phyloP scores from a whole-genome alignment of 2,113 vertebrate genomes.

The Tachuris rubrigastra region DNA sequence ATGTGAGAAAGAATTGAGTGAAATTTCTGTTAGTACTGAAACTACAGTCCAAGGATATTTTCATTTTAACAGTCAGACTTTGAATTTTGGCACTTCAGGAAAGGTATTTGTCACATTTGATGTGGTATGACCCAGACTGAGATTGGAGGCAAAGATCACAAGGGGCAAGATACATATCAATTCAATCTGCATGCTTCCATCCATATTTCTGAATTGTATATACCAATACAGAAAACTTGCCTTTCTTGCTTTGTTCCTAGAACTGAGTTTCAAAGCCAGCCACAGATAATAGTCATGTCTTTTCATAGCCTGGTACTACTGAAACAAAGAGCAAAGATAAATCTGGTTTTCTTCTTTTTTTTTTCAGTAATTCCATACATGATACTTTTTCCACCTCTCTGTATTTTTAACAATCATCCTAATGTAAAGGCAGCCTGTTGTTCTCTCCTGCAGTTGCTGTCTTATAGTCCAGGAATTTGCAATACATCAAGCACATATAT shows the following conservation, averaged over 20 bases:
- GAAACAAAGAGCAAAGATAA: conserved; percentile 28
- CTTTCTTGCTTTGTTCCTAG: not conserved
- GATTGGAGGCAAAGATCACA: not conserved
- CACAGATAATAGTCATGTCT: not conserved
- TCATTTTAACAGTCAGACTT: not conserved
- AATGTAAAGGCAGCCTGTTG: not conserved
- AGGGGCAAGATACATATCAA: not conserved
- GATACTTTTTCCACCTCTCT: not conserved
- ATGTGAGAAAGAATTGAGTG: not conserved
- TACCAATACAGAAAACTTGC: not conserved
- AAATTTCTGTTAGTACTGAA: not conserved
- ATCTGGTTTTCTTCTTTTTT: not conserved
- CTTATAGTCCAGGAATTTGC: not conserved
- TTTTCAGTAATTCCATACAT: not conserved
- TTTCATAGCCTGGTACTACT: not conserved
- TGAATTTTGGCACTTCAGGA: not conserved
- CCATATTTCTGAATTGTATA: not conserved
- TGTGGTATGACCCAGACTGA: not conserved
- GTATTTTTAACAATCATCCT: not conserved
- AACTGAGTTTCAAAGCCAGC: not conserved
- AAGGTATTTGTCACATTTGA: not conserved
- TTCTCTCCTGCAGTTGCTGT: not conserved
- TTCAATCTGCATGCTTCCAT: not conserved
- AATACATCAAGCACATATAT: not conserved
- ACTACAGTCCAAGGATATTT: not conserved